Evolutionary conservation across 2,113 vertebrate species (phyloP).

Genomic region (Trochalopteron elliotii): DNA sequence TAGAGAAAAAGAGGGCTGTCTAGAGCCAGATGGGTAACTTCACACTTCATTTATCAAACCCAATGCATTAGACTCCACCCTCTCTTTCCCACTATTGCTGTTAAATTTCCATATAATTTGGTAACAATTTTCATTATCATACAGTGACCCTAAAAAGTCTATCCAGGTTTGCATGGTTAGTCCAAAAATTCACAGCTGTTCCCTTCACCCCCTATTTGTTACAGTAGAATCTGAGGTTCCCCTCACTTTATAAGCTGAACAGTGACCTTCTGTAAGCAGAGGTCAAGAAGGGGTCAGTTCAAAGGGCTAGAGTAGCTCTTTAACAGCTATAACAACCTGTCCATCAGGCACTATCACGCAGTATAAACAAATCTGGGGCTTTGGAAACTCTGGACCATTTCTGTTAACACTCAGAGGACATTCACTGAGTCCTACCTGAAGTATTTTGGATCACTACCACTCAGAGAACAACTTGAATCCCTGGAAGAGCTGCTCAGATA

Average conservation of each 20-base stretch:
- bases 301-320: constrained; percentile 74
- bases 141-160: constrained; percentile 93
- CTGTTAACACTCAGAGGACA: constrained; percentile 77
- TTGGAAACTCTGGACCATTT: constrained; percentile 74
- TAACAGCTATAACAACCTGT: constrained; percentile 83
- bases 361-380: constrained; percentile 77
- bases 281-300: constrained; percentile 83
- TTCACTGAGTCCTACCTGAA: constrained; percentile 62
- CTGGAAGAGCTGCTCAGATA: constrained; percentile 57
- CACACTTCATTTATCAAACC: constrained; percentile 99
- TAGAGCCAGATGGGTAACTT: constrained; percentile 98
- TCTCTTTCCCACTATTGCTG: constrained; percentile 86
- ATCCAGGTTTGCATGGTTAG: constrained; percentile 80
- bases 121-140: constrained; percentile 99
- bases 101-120: constrained; percentile 98
- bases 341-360: constrained; percentile 70
- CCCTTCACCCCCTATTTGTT: constrained; percentile 79
- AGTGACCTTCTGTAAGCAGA: constrained; percentile 74
- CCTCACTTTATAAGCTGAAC: constrained; percentile 72
- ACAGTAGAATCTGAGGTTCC: constrained; percentile 75
- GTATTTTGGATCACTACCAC: constrained; percentile 55
- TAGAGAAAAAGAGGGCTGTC: constrained; percentile 70
- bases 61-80: constrained; percentile 82
- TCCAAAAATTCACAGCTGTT: constrained; percentile 89
- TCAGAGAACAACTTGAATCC: constrained; percentile 55